Evolutionary conservation across 1,140 invertebrate genomes (phyloP).

Genomic region (Arion vulgaris): DNA sequence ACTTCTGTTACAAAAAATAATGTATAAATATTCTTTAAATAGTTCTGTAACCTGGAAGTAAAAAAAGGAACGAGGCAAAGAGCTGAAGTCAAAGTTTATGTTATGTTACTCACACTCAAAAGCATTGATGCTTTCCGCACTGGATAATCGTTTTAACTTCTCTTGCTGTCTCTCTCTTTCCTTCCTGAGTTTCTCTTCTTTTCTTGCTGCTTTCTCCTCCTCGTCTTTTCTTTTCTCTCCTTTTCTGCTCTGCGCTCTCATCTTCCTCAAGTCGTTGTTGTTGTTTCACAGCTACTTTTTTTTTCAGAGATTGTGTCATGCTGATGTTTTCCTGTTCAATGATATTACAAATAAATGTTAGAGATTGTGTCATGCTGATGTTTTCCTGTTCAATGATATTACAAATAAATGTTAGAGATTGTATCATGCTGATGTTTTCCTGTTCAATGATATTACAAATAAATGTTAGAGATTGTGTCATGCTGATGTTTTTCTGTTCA

Average conservation of each 20-base stretch:
- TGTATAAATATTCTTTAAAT: no score
- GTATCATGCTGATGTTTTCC: no score
- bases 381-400: no score
- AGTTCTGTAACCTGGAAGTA: no score
- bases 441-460: no score
- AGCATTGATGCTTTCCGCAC: conserved; percentile 57
- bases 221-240: conserved; percentile 51
- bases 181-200: conserved; percentile 65
- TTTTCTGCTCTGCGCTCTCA: conserved; percentile 52
- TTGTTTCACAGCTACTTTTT: conserved; percentile 51
- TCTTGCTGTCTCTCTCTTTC: conserved; percentile 66
- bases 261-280: conserved; percentile 59
- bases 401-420: no score
- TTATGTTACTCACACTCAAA: conserved; percentile 55
- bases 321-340: conserved; percentile 27
- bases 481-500: no score
- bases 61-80: no score
- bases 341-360: not conserved
- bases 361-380: no score
- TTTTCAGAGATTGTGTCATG: conserved; percentile 38
- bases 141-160: conserved; percentile 61
- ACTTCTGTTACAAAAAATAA: no score
- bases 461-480: no score
- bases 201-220: conserved; percentile 67
- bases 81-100: no score